Base-by-base conservation (phyloP, 2,888 invertebrate genomes). In the Papilio demoleus region DNA sequence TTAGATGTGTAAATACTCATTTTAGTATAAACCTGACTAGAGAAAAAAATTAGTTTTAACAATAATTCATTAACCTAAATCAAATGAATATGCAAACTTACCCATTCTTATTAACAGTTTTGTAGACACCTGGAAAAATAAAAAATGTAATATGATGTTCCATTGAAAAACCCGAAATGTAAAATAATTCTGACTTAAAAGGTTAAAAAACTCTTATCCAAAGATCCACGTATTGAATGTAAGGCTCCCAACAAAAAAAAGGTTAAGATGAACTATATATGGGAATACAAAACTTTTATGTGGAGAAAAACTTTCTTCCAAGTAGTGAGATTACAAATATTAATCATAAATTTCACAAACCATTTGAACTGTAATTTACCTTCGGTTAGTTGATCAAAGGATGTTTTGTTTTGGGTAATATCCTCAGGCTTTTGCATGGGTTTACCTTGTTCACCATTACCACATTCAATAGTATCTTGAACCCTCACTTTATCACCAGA, bases 1-100 rank as follows among this genome's bases (percentile, higher is more conserved):
- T 88, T 87, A 74, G 86, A 81, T 73, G 86, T 80, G 73, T 82
- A 86, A 81, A 84, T 86, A 81, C 86, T 86, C 78, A 86, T 81
- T 70, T 88, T 72, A 73, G 87, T 86, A 83, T 82, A 86, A 71
- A 77, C 74, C 42, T 81, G 74, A 82, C 91, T 91, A 84, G 67
- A 76, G 75, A 65, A 72, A 68, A 67, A 61, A 53, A 67, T 40
- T 40, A 56, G 47, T 56, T 50, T 45, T 14, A 50, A 50, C 34
- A 62, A 62, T n/a, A n/a, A n/a, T n/a, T n/a, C n/a, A 22, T 65
- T 68, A 19, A 65, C 2, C 27, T 56, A 61, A 59, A 71, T 61
- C 74, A 68, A 47, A 62, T 65, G 71, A 70, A 68, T 65, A 70
- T 34, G 70, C 61, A 65, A 34, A 81, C 90, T 85, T 74, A 91